These are phyloP conservation scores for Ameiurus melas DNA, from an alignment of 2,113 vertebrate genomes.

Conservation along the genomic window DNA sequence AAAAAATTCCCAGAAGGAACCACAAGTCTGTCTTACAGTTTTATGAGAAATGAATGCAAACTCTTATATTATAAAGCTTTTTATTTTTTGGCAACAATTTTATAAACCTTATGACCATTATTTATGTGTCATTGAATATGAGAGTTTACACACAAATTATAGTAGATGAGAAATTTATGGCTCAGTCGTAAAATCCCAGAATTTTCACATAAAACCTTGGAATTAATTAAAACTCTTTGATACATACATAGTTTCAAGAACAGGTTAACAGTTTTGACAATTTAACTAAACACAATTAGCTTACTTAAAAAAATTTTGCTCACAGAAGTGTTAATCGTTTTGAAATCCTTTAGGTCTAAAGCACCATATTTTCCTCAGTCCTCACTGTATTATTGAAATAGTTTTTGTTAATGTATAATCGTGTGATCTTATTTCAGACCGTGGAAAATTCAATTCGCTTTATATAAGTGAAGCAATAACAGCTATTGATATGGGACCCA, in stretches of 20 bases:
- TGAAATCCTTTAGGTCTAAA: background rate
- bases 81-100: background rate
- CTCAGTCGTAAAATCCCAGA: background rate
- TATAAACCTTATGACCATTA: background rate
- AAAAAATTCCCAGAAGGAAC: background rate
- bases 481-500: background rate
- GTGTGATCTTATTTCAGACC: background rate
- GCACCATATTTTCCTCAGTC: background rate
- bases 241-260: background rate
- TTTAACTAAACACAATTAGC: background rate
- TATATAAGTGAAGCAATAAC: background rate
- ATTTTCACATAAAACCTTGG: background rate
- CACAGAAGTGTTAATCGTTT: background rate
- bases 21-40: background rate
- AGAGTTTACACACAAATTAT: background rate
- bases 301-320: background rate
- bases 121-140: background rate
- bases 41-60: background rate
- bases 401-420: background rate
- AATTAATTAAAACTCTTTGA: background rate
- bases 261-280: background rate
- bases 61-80: background rate
- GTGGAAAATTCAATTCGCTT: background rate
- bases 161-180: background rate
- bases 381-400: background rate